Conservation (phyloP, 2,113 vertebrate genomes). For the Mionectes macconnelli region DNA sequence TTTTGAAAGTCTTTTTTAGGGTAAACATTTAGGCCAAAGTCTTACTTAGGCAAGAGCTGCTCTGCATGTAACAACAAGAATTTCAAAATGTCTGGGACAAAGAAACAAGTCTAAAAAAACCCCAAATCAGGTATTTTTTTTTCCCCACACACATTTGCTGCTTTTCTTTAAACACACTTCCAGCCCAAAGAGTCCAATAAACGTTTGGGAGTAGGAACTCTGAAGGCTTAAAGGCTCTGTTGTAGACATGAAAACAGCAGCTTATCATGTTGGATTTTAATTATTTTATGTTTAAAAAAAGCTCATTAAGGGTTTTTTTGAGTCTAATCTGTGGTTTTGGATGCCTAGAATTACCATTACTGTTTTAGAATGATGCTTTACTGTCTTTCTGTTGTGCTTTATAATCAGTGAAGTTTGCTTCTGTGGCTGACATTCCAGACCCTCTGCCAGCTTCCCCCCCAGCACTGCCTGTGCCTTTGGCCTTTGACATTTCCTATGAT, state of each 20-base stretch:
- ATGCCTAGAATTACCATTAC: neutral
- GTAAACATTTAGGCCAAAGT: slow-evolving; percentile 23
- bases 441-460: neutral
- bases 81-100: neutral
- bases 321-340: neutral
- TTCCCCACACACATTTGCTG: neutral
- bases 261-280: neutral
- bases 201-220: neutral
- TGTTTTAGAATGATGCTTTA: neutral
- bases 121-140: neutral
- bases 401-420: neutral
- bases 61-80: neutral
- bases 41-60: neutral
- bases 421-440: neutral
- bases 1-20: slow-evolving; percentile 38
- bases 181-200: neutral
- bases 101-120: neutral
- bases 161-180: neutral
- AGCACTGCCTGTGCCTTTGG: neutral
- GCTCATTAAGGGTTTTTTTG: neutral
- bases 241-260: neutral
- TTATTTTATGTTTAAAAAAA: neutral
- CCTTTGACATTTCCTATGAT: neutral
- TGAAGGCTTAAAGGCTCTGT: neutral
- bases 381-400: neutral